Evolutionary conservation across 1,140 invertebrate species (phyloP).

Genomic region (Physella acuta): DNA sequence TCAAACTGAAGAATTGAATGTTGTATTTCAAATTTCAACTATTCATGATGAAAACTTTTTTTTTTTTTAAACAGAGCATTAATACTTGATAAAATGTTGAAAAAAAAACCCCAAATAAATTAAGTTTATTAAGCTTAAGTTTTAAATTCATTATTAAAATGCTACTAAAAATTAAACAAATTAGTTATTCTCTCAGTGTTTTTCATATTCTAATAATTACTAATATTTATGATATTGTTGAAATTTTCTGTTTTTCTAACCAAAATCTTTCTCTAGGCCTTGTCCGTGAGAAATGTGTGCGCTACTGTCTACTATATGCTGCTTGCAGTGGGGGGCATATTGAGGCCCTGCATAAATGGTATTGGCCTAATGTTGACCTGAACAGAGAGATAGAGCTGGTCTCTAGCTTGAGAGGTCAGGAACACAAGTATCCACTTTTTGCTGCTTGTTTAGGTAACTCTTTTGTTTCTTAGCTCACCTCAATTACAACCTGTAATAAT

Average conservation of each 20-base stretch:
- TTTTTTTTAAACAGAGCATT: neutral
- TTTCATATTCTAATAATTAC: neutral
- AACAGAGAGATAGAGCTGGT: neutral
- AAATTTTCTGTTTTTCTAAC: too few relatives aligned
- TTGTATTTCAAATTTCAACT: neutral
- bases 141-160: neutral
- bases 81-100: neutral
- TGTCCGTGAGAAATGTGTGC: neutral
- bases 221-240: too few relatives aligned
- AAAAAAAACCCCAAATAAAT: too few relatives aligned
- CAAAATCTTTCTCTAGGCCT: neutral
- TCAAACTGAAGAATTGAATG: neutral
- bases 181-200: neutral
- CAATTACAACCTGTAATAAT: too few relatives aligned
- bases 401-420: neutral
- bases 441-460: slow-evolving; percentile 13
- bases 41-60: neutral
- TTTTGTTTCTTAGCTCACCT: neutral
- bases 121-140: neutral
- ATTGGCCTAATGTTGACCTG: neutral
- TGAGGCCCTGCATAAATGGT: slow-evolving; percentile 4
- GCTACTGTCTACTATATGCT: slow-evolving; percentile 16
- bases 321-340: slow-evolving; percentile 17
- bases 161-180: neutral
- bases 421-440: slow-evolving; percentile 16